Evolutionary conservation across 92 coral and sea anemone genomes (phyloP).

Genomic region (Parazoanthus darwini): DNA sequence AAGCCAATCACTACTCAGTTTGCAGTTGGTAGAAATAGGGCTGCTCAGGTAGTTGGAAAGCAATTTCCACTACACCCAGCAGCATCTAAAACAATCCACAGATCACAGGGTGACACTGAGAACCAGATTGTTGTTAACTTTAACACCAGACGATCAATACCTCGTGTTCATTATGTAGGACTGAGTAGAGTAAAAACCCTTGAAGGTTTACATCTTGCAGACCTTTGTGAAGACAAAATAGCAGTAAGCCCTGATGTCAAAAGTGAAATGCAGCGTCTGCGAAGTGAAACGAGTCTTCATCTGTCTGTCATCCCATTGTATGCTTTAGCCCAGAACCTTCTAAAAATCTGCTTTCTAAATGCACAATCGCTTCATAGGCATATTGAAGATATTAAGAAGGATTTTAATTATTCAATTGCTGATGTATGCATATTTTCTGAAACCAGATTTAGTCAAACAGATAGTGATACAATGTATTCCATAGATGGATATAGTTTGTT

Average conservation of each 20-base stretch:
- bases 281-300: background rate
- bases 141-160: slow-evolving; percentile 32
- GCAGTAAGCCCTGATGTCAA: background rate
- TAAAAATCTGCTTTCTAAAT: slow-evolving; percentile 38
- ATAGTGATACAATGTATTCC: slow-evolving; percentile 11
- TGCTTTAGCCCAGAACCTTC: slow-evolving; percentile 9
- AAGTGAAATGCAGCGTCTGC: slow-evolving; percentile 20
- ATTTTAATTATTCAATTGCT: slow-evolving; percentile 31
- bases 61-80: slow-evolving; percentile 72
- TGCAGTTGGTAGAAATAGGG: slow-evolving; percentile 64
- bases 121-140: slow-evolving; percentile 57
- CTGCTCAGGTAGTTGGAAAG: slow-evolving; percentile 69
- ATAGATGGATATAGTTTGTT: slow-evolving; percentile 12
- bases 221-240: slow-evolving; percentile 32
- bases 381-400: slow-evolving; percentile 38
- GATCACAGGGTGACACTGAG: slow-evolving; percentile 79
- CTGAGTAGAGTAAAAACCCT: slow-evolving; percentile 29
- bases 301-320: slow-evolving; percentile 28
- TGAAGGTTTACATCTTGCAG: slow-evolving; percentile 6
- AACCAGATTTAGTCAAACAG: slow-evolving; percentile 31
- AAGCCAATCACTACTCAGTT: slow-evolving; percentile 68
- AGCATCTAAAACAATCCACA: slow-evolving; percentile 72
- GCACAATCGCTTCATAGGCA: slow-evolving; percentile 40
- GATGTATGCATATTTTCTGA: slow-evolving; percentile 42
- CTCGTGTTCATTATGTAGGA: slow-evolving; percentile 9